phyloP scores from a whole-genome alignment of 2,113 vertebrate species.

The Tragelaphus scriptus region DNA sequence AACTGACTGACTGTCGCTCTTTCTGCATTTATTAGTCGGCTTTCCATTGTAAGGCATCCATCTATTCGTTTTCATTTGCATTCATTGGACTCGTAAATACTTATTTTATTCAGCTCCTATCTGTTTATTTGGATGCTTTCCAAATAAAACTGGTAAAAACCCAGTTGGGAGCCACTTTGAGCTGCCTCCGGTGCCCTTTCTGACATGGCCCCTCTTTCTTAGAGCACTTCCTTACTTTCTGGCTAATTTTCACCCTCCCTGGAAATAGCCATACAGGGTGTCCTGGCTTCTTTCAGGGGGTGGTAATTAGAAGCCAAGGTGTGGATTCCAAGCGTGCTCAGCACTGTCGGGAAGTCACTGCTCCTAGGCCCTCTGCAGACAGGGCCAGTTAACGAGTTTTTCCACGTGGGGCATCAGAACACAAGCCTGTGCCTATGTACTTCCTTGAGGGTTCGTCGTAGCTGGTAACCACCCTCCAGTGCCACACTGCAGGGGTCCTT shows the following conservation, averaged over 20 bases:
- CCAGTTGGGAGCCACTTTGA: rapidly evolving
- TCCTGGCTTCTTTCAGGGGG: neutral
- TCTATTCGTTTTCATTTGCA: rapidly evolving
- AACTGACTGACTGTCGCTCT: neutral
- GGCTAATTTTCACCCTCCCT: neutral
- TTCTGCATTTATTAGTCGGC: neutral
- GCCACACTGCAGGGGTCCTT: rapidly evolving
- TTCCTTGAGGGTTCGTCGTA: rapidly evolving
- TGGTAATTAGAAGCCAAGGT: neutral
- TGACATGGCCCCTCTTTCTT: rapidly evolving
- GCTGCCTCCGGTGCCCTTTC: rapidly evolving
- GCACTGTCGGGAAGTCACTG: rapidly evolving
- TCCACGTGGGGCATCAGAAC: rapidly evolving
- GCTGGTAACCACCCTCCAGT: rapidly evolving
- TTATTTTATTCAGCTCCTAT: rapidly evolving
- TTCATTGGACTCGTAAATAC: rapidly evolving
- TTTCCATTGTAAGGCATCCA: rapidly evolving
- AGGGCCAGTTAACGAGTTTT: rapidly evolving
- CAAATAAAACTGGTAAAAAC: too few relatives aligned
- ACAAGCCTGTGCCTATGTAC: rapidly evolving
- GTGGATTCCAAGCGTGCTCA: neutral
- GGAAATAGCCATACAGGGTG: neutral
- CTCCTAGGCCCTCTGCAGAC: too few relatives aligned
- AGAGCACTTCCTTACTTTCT: neutral
- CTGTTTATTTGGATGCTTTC: neutral